A percentile compares a stretch with the other conserved stretches of the same genome.
phyloP scores from a whole-genome alignment of 2,797 vertebrate genomes.

The Fratercula arctica region DNA sequence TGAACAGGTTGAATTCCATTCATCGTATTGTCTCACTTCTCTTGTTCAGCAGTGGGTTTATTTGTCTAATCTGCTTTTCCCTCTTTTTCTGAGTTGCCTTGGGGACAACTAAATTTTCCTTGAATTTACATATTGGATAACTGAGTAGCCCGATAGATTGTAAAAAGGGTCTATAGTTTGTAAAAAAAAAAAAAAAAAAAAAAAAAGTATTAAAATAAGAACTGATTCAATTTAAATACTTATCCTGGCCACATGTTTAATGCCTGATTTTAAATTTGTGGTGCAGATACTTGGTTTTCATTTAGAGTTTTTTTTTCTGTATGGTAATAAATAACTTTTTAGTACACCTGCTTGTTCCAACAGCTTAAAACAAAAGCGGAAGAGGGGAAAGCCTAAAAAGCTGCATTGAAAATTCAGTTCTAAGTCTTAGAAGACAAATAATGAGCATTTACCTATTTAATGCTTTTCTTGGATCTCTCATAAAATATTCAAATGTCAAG shows the following conservation, averaged over 20 bases:
- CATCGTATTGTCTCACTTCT: neutral
- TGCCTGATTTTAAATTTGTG: neutral
- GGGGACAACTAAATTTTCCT: neutral
- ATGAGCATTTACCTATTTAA: neutral
- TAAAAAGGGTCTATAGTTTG: neutral
- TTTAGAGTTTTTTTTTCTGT: neutral
- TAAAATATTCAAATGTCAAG: neutral
- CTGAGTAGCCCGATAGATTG: neutral
- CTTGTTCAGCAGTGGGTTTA: neutral
- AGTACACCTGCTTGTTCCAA: neutral
- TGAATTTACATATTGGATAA: neutral
- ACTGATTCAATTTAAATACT: neutral
- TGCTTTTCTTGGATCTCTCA: neutral
- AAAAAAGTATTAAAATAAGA: neutral
- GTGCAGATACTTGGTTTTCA: neutral
- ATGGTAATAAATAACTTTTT: neutral
- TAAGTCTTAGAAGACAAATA: neutral
- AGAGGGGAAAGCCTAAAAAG: neutral
- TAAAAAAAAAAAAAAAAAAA: neutral
- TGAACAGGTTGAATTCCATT: neutral
- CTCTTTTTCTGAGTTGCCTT: neutral
- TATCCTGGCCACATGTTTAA: neutral
- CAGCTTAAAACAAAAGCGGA: neutral
- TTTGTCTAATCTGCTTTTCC: neutral
- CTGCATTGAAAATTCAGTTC: neutral